Conservation (phyloP, 2,113 vertebrate genomes). For the Pagrus major region DNA sequence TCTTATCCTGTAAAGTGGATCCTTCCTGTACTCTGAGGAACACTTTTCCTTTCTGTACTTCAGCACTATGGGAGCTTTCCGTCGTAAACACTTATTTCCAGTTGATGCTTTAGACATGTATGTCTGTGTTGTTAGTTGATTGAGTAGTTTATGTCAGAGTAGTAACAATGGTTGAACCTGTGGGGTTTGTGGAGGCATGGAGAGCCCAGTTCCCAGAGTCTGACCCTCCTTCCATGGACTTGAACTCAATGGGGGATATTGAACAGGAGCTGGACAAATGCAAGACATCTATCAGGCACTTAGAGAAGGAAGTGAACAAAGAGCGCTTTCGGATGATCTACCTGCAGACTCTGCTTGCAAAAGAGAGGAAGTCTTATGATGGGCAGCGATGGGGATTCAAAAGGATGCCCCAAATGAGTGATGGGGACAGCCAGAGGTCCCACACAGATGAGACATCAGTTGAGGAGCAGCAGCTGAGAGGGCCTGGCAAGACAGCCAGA, state of each 20-base stretch:
- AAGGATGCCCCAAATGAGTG: constrained; percentile 79
- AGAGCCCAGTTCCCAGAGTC: constrained; percentile 96
- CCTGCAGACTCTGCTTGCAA: constrained; percentile 97
- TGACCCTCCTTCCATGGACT: constrained; percentile 95
- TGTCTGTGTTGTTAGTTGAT: constrained; percentile 29
- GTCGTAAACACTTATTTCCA: constrained; percentile 1
- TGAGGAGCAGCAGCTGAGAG: constrained; percentile 73
- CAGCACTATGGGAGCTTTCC: constrained; percentile 47
- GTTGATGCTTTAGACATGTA: constrained; percentile 13
- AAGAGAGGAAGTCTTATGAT: constrained; percentile 96
- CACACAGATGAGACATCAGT: constrained; percentile 63
- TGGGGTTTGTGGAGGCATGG: constrained; percentile 98
- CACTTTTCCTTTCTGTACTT: neutral
- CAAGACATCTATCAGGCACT: constrained; percentile 91
- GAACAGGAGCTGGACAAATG: constrained; percentile 97
- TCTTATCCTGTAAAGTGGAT: constrained; percentile 29
- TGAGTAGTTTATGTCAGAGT: constrained; percentile 40
- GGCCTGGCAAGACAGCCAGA: constrained; percentile 73
- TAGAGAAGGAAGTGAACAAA: constrained; percentile 98
- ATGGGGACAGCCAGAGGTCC: constrained; percentile 59
- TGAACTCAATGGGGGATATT: constrained; percentile 92
- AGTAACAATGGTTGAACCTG: constrained; percentile 93
- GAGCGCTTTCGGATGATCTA: constrained; percentile 99
- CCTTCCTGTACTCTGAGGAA: neutral
- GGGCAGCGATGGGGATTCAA: constrained; percentile 95